Base-by-base conservation (phyloP, 1,140 invertebrate genomes). In the Drosophila tani region DNA sequence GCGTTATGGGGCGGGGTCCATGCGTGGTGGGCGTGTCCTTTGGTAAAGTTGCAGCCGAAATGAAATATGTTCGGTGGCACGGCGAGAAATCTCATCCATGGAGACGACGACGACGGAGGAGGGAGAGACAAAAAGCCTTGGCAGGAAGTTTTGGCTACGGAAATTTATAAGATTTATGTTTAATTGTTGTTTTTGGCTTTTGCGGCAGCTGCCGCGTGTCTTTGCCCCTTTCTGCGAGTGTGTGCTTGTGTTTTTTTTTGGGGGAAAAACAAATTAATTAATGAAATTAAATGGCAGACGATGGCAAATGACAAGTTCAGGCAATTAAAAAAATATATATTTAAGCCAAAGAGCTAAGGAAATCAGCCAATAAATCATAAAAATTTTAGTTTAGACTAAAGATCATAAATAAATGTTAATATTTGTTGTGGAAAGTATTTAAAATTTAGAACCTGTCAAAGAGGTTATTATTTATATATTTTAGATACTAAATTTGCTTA, bases 81-180 rank as follows among this genome's bases (percentile, higher is more conserved):
- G 81, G 74, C 74, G 81, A 90, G 70, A 81, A 84, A 88, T 90
- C 81, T 76, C 84, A 81, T 68, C 67, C 59, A 65, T 49, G 62
- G 53, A 29, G 43, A 50, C 50, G 49, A 15, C 27, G 50, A n/a
- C 8, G 47, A 50, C 24, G 35, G 40, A 15, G 27, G 8, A 21
- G 51, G 53, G 41, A 51, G 79, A 57, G 81, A 74, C 67, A 86
- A 83, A 87, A 86, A 86, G 80, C 83, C 64, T 77, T 88, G 77
- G 69, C 84, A 81, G 77, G 77, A 87, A 88, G 74, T 90, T 87
- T 88, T 88, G 85, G 81, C 85, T 88, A 88, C 85, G 81, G 78
- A 88, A 88, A 88, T 88, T 88, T 88, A 90, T 90, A 88, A 88
- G 84, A 88, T 88, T 88, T 88, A 88, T 88, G 85, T 90, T 88